phyloP scores from a whole-genome alignment of 2,113 vertebrate genomes.

The Gymnarchus niloticus region DNA sequence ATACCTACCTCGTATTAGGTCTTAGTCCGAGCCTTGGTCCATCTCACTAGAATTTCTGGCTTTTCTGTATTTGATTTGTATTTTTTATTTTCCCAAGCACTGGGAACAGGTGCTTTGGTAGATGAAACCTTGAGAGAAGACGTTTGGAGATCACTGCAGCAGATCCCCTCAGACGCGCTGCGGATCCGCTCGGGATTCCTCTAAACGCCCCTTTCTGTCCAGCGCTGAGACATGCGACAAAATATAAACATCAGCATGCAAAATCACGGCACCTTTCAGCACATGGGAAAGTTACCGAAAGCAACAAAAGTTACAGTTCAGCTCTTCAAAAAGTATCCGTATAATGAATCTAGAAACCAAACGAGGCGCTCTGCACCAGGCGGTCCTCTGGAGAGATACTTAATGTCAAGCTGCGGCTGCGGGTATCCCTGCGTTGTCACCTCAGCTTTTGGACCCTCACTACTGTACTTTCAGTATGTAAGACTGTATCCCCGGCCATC shows the following conservation, averaged over 20 bases:
- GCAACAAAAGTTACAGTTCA: slow-evolving; percentile 12
- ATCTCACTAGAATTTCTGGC: not conserved
- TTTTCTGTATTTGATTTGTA: not conserved
- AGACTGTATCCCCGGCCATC: slow-evolving; percentile 20
- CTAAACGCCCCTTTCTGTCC: not conserved
- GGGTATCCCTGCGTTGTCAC: slow-evolving; percentile 23
- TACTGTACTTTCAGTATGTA: slow-evolving; percentile 20
- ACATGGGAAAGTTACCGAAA: slow-evolving; percentile 14
- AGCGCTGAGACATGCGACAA: not conserved
- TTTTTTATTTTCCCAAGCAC: not conserved
- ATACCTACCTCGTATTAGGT: not conserved
- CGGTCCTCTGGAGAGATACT: not conserved
- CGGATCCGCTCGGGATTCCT: not conserved
- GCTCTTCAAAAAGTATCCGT: not conserved
- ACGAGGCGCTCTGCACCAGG: not conserved
- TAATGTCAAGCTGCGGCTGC: not conserved
- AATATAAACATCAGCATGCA: not conserved
- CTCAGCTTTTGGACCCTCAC: slow-evolving; percentile 33
- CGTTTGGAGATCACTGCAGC: slow-evolving; percentile 30
- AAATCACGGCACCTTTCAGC: not conserved
- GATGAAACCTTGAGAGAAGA: slow-evolving; percentile 23
- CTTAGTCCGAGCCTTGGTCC: not conserved
- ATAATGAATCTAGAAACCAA: not conserved
- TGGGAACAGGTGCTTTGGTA: slow-evolving; percentile 38
- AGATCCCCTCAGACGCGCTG: not conserved